These are phyloP conservation scores for Lophotriccus pileatus DNA, from an alignment of 2,797 vertebrate species.

Conservation along the genomic window DNA sequence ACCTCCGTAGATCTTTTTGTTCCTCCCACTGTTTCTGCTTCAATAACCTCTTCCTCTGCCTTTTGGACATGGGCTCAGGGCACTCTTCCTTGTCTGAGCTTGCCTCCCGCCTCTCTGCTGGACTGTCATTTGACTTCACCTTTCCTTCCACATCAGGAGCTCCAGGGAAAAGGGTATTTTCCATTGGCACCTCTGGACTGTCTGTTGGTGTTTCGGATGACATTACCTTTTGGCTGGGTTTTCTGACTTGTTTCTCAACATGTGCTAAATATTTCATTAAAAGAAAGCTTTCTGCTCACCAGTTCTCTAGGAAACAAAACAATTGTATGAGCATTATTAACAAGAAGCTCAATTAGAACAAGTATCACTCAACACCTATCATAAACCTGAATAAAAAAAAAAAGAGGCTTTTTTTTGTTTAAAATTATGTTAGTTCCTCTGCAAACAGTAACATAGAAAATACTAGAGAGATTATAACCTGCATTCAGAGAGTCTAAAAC, in stretches of 20 bases:
- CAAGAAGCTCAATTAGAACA: background rate
- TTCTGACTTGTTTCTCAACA: background rate
- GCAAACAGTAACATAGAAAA: background rate
- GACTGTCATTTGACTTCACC: background rate
- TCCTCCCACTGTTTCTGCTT: slow-evolving; percentile 96
- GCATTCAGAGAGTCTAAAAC: background rate
- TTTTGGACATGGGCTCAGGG: slow-evolving; percentile 82
- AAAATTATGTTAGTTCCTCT: background rate
- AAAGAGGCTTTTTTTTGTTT: background rate
- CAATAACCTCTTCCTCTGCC: slow-evolving; percentile 88
- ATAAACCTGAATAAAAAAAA: background rate
- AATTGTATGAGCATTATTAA: background rate
- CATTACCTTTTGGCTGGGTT: slow-evolving; percentile 18
- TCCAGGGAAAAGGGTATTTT: background rate
- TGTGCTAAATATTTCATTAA: background rate
- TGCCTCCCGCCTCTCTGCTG: background rate
- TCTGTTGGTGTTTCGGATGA: background rate
- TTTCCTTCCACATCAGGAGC: background rate
- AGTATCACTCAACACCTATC: background rate
- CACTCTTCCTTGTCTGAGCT: background rate
- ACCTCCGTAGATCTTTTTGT: slow-evolving; percentile 90
- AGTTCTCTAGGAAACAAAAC: background rate
- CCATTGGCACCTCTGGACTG: background rate
- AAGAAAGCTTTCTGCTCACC: background rate
- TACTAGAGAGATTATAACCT: background rate